phyloP scores from a whole-genome alignment of 2,888 invertebrate genomes.

The Drosophila histrio region DNA sequence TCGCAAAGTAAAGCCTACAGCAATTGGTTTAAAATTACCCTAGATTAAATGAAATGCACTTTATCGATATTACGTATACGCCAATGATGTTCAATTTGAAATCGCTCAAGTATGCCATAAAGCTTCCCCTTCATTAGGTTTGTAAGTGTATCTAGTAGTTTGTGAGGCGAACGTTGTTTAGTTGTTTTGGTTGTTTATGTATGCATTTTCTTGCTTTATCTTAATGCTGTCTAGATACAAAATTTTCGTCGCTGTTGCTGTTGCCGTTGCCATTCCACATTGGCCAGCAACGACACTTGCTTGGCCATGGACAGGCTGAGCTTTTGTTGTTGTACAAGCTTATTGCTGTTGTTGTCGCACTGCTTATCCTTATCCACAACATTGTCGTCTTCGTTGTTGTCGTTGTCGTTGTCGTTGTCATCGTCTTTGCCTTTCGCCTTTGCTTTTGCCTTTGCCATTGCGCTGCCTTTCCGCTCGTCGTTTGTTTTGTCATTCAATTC shows the following conservation, averaged over 20 bases:
- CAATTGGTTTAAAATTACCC: background rate
- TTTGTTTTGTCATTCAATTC: conserved; percentile 81
- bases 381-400: conserved; percentile 54
- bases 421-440: conserved; percentile 52
- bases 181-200: conserved; percentile 60
- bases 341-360: conserved; percentile 66
- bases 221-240: conserved; percentile 79
- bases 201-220: conserved; percentile 78
- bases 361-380: conserved; percentile 80
- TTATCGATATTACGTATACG: conserved; percentile 18
- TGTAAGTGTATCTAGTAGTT: conserved; percentile 46
- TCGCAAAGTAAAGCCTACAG: background rate
- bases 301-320: conserved; percentile 38
- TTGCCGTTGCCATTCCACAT: conserved; percentile 40
- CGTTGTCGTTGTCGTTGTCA: conserved; percentile 23
- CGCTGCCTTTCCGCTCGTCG: conserved; percentile 68
- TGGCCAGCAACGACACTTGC: conserved; percentile 6
- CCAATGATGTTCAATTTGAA: conserved; percentile 1
- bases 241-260: conserved; percentile 56
- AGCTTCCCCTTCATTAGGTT: conserved; percentile 2
- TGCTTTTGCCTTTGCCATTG: conserved; percentile 31
- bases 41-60: conserved; percentile 6
- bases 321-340: conserved; percentile 64
- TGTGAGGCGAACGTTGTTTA: conserved; percentile 12
- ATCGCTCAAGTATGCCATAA: conserved; percentile 6